Percentiles rank a stretch among this genome's conserved stretches.
Evolutionary conservation across 2,113 vertebrate genomes (phyloP).

Genomic region (Muntiacus muntjak): DNA sequence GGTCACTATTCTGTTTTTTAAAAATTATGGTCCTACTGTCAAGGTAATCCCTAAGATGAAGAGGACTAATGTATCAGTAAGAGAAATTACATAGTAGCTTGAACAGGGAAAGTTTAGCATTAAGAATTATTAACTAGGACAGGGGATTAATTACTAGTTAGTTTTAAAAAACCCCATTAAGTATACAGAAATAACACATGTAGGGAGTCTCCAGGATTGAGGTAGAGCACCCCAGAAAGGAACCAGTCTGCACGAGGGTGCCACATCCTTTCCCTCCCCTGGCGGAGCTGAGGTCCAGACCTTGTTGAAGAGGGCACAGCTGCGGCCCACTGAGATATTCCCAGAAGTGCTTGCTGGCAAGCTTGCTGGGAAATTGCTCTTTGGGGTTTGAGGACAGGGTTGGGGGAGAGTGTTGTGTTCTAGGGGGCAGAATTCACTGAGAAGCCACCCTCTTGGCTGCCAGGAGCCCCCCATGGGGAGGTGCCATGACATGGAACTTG

Average conservation of each 20-base stretch:
- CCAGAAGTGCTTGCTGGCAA: not conserved
- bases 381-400: not conserved
- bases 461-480: not conserved
- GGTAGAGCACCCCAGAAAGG: not conserved
- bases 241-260: not conserved
- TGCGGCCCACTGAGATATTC: not conserved
- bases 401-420: not conserved
- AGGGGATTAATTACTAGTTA: not conserved
- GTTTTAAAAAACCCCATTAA: not conserved
- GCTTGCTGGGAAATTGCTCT: not conserved
- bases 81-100: not conserved
- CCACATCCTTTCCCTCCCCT: not conserved
- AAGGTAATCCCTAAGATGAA: not conserved
- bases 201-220: not conserved
- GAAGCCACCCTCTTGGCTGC: not conserved
- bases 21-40: not conserved
- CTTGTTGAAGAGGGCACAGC: not conserved
- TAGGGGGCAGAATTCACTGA: not conserved
- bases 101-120: not conserved
- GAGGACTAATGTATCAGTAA: not conserved
- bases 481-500: not conserved
- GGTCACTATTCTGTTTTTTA: not conserved
- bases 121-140: not conserved
- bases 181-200: not conserved
- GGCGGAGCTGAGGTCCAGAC: not conserved